A percentile compares a stretch with the other conserved stretches of the same genome.
These are phyloP conservation scores for Oceanodroma leucorhoa DNA, from an alignment of 2,797 vertebrate genomes.

Conservation along the genomic window DNA sequence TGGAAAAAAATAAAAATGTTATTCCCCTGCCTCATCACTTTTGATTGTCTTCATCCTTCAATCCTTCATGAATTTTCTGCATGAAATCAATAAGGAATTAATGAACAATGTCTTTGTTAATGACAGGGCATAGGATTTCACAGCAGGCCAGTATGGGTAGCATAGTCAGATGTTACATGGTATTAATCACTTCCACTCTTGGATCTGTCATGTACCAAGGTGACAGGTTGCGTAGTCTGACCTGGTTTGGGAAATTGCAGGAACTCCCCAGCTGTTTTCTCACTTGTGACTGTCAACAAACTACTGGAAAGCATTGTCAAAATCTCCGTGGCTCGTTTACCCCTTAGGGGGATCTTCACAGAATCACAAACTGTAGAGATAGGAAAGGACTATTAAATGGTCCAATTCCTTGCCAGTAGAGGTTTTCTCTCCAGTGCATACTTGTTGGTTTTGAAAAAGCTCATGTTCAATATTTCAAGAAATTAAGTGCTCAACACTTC, in stretches of 20 bases:
- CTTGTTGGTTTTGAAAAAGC: background rate
- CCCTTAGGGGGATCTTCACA: background rate
- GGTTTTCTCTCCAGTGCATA: background rate
- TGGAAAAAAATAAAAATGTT: background rate
- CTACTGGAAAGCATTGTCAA: background rate
- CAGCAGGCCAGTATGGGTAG: background rate
- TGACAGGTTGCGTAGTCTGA: background rate
- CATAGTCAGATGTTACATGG: background rate
- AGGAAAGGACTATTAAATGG: background rate
- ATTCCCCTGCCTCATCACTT: background rate
- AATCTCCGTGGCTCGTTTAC: background rate
- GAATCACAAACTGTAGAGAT: background rate
- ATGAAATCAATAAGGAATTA: background rate
- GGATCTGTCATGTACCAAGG: background rate
- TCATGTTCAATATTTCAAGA: background rate
- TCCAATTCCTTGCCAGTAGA: background rate
- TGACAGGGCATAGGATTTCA: background rate
- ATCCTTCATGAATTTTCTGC: background rate
- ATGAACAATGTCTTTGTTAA: background rate
- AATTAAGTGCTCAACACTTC: background rate
- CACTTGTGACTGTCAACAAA: background rate
- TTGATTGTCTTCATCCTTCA: background rate
- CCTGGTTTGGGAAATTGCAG: background rate
- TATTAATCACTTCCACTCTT: background rate
- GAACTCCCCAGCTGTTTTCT: background rate